Evolutionary conservation across 2,797 vertebrate genomes (phyloP), one percentile per base, ranked within the genome.

Genomic region (Stomatorhinus walkeri): DNA sequence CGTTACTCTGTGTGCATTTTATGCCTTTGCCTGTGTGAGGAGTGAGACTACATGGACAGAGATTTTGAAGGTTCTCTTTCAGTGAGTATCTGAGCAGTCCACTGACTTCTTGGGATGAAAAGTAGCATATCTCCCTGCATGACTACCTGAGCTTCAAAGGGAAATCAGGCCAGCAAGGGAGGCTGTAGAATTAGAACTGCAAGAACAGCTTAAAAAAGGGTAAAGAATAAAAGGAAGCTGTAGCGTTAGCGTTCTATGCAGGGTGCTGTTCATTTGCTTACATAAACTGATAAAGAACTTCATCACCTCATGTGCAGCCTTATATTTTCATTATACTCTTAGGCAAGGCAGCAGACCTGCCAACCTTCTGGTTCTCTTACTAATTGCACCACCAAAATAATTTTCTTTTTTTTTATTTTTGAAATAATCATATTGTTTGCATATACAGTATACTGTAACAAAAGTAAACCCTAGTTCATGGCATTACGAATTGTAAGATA

Each of bases 71-170:
- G 89, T 85, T 91, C 90, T 91, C 90, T 93, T 92, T 90, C 90
- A 92, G 92, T 52, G 89, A 56, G 88, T 87, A 72, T 4, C 89
- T 89, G 90, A 90, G 90, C 89, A 56, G 85, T 92, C 88, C 89
- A 59, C 79, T 89, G 89, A 89, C 91, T 92, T 91, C 28, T 88
- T 91, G 83, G 91, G 91, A 81, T 92, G 93, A 92, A 91, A 92
- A 90, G 90, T 92, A 90, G 88, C 22, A 0, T 94, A 93, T 94
- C 92, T 90, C 87, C 87, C 92, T 91, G 81, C 90, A 91, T 91
- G 90, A 89, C 52, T 8, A 90, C 83, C 88, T 84, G 49, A 88
- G 90, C 92, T 91, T 91, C 91, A 88, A 92, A 93, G 91, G 89
- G 91, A 52, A 40, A 14, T 36, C 87, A 51, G 24, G 43, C 79